Conservation (phyloP, 2,888 invertebrate species). For the Macaria notata region DNA sequence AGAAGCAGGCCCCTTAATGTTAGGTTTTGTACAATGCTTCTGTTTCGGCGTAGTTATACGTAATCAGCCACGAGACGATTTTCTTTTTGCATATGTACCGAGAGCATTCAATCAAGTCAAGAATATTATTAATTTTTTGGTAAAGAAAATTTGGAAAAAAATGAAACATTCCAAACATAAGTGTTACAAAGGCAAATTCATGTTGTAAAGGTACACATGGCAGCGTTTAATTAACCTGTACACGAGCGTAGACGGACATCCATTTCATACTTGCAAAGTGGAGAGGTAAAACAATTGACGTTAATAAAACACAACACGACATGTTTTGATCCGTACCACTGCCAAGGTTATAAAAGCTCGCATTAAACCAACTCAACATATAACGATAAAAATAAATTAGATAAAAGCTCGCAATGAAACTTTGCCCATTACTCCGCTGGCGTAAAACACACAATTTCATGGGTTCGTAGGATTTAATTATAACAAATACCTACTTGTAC, state of each 20-base stretch:
- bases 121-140: too few relatives aligned
- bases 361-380: slow-evolving; percentile 65
- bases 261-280: slow-evolving; percentile 3
- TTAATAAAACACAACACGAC: slow-evolving; percentile 40
- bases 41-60: too few relatives aligned
- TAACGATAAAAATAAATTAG: slow-evolving; percentile 80
- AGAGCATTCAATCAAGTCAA: too few relatives aligned
- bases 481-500: slow-evolving; percentile 55
- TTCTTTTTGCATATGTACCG: too few relatives aligned
- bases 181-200: slow-evolving; percentile 16
- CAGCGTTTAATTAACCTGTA: not conserved
- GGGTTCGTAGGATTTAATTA: slow-evolving; percentile 72
- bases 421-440: slow-evolving; percentile 66
- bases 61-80: too few relatives aligned
- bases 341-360: slow-evolving; percentile 63
- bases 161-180: not conserved
- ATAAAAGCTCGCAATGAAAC: slow-evolving; percentile 78
- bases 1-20: too few relatives aligned
- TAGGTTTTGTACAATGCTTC: too few relatives aligned
- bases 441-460: slow-evolving; percentile 69
- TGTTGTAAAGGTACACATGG: not conserved
- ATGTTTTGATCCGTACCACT: slow-evolving; percentile 51
- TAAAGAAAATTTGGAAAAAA: too few relatives aligned
- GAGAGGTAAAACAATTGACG: slow-evolving; percentile 17
- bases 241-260: slow-evolving; percentile 1